Evolutionary conservation across 2,888 invertebrate genomes (phyloP), one percentile per base, ranked within the genome.

Genomic region (Tetropium fuscum): DNA sequence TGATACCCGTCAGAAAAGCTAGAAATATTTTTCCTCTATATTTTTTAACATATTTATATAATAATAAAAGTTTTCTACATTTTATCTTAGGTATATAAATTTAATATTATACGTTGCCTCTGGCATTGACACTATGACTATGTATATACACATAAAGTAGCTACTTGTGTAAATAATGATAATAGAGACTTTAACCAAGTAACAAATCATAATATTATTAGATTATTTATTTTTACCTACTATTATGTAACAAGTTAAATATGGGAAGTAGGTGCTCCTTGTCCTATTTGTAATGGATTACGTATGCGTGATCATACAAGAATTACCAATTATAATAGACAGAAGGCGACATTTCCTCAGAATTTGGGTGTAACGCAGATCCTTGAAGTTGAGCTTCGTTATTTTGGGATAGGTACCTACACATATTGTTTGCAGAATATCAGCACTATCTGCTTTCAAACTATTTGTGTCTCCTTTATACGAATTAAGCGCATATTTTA

Each of bases 371-470:
- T 38, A 38, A 38, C 25, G 13, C 36, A 7, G 8, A 38, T 6
- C 49, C 38, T 49, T 49, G 36, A 11, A 2, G 49, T 49, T 38
- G 16, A 36, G 49, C 49, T 22, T 38, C 25, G 25, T 38, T 38
- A 36, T 38, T 38, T 22, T 13, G 49, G 49, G 49, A 49, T 38
- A 49, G 49, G 49, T 36, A 25, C 16, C n/a, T n/a, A n/a, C n/a
- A n/a, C n/a, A n/a, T n/a, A 49, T 49, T 49, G 49, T 38, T 36
- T 38, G 49, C 38, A 49, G 38, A 25, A 13, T 49, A 13, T 32
- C 44, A 44, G 25, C 47, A 34, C 16, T 11, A 38, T 11, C 16
- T 49, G 10, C 19, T 7, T 16, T 38, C 25, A 10, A 49, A 36
- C 38, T 20, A 25, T 25, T 25, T 43, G 13, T 6, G 20, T 22